Evolutionary conservation across 2,797 vertebrate genomes (phyloP), one percentile per base, ranked within the genome.

Genomic region (Alauda arvensis): DNA sequence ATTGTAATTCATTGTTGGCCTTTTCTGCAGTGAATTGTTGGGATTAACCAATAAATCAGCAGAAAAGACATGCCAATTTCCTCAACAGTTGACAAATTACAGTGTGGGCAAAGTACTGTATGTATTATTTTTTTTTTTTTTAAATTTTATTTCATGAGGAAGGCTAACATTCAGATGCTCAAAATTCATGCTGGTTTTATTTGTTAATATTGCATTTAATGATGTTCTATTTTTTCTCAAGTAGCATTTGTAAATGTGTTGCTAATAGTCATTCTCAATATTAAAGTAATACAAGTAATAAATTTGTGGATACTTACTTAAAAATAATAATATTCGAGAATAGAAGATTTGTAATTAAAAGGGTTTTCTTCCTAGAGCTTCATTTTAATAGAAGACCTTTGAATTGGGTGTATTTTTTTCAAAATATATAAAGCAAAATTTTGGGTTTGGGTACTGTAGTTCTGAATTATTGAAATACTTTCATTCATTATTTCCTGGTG

Each of bases 1-100:
- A 81, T 96, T 95, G 96, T 97, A 97, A 97, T 97, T 97, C 96
- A 97, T 96, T 95, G 96, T 96, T 97, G 96, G 96, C 97, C 96
- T 97, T 97, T 97, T 96, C 97, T 53, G 70, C 96, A 96, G 92
- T 96, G 97, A 96, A 97, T 97, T 96, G 96, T 96, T 96, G 91
- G 95, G 95, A 97, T 97, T 96, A 96, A 95, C 96, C 95, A 96
- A 97, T 97, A 97, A 97, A 97, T 97, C 97, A 97, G 92, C 88
- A 94, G 93, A 95, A 96, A 97, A 97, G 97, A 96, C 96, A 96
- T 97, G 97, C 96, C 97, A 97, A 97, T 97, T 97, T 97, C 95
- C 95, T 96, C 95, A 96, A 86, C 92, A 94, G 92, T 85, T 97
- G 97, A 97, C 96, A 97, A 97, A 97, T 97, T 97, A 96, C 94